Conservation (phyloP, 1,140 invertebrate genomes). For the Caenorhabditis remanei region DNA sequence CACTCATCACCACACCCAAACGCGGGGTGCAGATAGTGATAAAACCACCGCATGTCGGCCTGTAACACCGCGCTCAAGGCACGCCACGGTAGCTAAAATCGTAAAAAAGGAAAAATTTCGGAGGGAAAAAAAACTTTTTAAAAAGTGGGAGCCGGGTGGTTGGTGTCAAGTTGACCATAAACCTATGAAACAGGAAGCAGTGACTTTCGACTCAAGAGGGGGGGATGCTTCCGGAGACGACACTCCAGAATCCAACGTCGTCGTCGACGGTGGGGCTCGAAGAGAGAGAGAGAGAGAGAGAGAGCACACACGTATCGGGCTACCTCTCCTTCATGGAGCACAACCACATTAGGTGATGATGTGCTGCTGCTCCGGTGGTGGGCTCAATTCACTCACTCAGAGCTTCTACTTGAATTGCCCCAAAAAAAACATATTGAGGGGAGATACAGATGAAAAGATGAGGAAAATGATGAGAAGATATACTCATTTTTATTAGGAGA, state of each 20-base stretch:
- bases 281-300: background rate
- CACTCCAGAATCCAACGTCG: constrained; percentile 19
- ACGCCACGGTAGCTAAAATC: background rate
- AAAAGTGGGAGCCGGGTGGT: background rate
- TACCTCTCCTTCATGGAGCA: constrained; percentile 22
- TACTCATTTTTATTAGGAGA: constrained; percentile 36
- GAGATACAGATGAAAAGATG: no score
- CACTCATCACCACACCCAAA: no score
- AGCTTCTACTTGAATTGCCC: constrained; percentile 9
- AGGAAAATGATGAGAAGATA: constrained; percentile 25
- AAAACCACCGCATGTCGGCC: no score
- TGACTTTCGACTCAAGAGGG: background rate
- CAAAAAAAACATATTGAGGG: background rate
- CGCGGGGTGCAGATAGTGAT: no score
- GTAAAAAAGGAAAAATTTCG: background rate
- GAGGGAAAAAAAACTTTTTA: no score
- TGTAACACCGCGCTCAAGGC: background rate
- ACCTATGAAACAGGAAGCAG: constrained; percentile 54
- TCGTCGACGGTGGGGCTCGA: background rate
- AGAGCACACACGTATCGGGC: constrained; percentile 39
- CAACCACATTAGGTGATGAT: constrained; percentile 55
- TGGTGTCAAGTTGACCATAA: constrained; percentile 52
- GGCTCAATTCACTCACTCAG: no score
- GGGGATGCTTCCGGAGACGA: constrained; percentile 36
- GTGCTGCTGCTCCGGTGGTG: background rate